A percentile compares a stretch with the other conserved stretches of the same genome.
Evolutionary conservation across 2,797 vertebrate species (phyloP).

Genomic region (Morelia viridis): DNA sequence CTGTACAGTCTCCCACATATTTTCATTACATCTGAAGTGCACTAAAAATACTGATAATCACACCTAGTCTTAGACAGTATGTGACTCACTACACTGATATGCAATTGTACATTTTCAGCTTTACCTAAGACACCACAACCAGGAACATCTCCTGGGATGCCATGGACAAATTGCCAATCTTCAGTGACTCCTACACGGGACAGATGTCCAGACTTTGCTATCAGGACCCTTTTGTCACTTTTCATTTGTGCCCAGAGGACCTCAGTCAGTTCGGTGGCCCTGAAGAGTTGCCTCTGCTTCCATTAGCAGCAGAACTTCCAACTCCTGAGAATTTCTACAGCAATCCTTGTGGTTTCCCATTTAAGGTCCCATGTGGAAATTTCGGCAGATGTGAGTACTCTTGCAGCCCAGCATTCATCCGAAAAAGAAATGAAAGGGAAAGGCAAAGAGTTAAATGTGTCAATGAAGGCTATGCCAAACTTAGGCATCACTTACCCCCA

Average conservation of each 20-base stretch:
- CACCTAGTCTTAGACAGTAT: background rate
- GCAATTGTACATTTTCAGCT: constrained; percentile 63
- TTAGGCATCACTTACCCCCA: constrained; percentile 76
- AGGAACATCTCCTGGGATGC: constrained; percentile 55
- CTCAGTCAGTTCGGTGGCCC: constrained; percentile 56
- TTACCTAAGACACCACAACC: constrained; percentile 62
- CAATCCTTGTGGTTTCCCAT: constrained; percentile 63
- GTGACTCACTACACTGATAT: constrained; percentile 31
- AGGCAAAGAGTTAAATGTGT: constrained; percentile 79
- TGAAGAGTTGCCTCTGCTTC: constrained; percentile 68
- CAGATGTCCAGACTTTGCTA: constrained; percentile 65
- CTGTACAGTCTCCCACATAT: background rate
- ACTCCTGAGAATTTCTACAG: constrained; percentile 57
- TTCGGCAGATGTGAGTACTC: constrained; percentile 64
- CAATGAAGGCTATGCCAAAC: constrained; percentile 79
- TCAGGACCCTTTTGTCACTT: constrained; percentile 58
- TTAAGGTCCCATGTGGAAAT: constrained; percentile 51
- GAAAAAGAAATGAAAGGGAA: constrained; percentile 80
- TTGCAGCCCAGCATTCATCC: constrained; percentile 75
- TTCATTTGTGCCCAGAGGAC: constrained; percentile 67
- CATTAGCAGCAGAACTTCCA: constrained; percentile 65
- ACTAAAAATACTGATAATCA: constrained; percentile 15
- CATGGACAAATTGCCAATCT: constrained; percentile 56
- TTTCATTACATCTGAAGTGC: constrained; percentile 24
- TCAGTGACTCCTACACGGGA: constrained; percentile 58